Conservation (phyloP, 2,797 vertebrate genomes). For the Rhodeus uyekii region DNA sequence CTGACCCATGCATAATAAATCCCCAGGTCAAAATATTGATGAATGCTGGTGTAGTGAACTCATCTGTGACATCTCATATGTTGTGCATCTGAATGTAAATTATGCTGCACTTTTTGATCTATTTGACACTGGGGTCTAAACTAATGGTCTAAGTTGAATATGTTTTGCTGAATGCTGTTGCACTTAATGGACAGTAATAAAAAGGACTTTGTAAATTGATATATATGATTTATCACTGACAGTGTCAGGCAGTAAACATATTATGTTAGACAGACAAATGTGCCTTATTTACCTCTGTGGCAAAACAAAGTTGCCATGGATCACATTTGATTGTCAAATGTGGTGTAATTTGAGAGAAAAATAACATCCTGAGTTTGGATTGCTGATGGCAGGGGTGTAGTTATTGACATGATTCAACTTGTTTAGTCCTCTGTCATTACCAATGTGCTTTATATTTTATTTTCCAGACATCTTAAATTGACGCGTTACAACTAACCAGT, state of each 20-base stretch:
- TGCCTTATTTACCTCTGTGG: neutral
- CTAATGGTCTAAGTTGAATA: neutral
- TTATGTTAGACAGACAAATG: neutral
- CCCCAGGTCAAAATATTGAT: conserved; percentile 7
- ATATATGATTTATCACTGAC: neutral
- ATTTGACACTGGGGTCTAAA: neutral
- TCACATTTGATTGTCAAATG: neutral
- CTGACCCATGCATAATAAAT: neutral
- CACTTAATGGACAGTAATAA: conserved; percentile 3
- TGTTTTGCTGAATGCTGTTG: conserved; percentile 6
- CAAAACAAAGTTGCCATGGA: neutral
- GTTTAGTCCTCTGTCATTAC: conserved; percentile 8
- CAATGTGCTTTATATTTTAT: conserved; percentile 19
- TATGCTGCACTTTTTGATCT: neutral
- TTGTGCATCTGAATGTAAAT: conserved; percentile 1
- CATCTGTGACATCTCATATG: neutral
- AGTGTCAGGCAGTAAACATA: neutral
- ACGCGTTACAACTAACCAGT: neutral
- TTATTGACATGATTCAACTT: neutral
- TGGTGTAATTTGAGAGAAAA: neutral
- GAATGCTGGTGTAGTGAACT: neutral
- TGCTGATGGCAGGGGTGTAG: neutral
- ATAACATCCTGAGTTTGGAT: neutral
- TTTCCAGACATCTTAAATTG: neutral
- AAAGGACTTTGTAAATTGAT: neutral